A percentile compares a stretch with the other conserved stretches of the same genome.
Conservation (phyloP, 2,113 vertebrate species). For the Cynocephalus volans region DNA sequence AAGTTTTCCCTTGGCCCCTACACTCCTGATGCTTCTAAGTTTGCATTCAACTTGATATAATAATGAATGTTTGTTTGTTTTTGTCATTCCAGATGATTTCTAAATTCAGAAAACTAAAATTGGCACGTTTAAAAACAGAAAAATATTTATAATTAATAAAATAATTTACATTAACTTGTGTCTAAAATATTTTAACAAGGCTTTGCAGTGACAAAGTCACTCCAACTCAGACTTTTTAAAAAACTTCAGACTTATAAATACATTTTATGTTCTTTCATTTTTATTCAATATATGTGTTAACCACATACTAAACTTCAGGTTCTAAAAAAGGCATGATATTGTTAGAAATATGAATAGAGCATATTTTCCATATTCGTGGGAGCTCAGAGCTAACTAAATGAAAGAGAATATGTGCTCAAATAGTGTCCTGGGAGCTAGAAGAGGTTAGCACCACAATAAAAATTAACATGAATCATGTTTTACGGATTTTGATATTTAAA, state of each 20-base stretch:
- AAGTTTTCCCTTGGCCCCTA: neutral
- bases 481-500: neutral
- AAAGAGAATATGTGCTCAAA: neutral
- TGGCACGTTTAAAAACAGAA: neutral
- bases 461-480: neutral
- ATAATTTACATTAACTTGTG: neutral
- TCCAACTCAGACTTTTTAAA: neutral
- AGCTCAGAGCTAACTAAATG: neutral
- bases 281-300: neutral
- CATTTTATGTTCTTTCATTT: neutral
- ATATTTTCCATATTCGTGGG: neutral
- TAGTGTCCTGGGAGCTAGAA: neutral
- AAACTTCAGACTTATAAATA: neutral
- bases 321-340: neutral
- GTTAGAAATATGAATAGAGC: neutral
- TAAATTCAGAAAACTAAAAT: slow-evolving; percentile 31
- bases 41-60: neutral
- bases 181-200: slow-evolving; percentile 23
- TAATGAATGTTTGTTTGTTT: neutral
- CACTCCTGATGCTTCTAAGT: neutral
- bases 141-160: neutral
- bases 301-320: neutral
- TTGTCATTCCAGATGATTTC: neutral
- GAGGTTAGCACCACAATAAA: neutral
- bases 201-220: neutral